Percentiles rank a stretch among this genome's conserved stretches.
Evolutionary conservation across 2,888 invertebrate genomes (phyloP).

Genomic region (Dryomyza anilis): DNA sequence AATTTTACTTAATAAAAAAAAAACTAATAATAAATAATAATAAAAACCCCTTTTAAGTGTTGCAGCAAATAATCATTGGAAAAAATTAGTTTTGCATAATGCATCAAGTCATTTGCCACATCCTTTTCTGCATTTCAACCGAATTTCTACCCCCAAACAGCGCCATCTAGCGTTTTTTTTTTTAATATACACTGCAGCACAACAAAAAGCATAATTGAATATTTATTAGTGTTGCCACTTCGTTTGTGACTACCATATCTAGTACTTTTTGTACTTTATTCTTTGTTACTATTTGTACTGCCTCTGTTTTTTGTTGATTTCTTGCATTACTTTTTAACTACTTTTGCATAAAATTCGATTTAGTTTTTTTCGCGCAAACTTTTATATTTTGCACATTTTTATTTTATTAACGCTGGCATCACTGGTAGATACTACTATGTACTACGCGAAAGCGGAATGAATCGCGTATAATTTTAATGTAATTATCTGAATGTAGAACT

Average conservation of each 20-base stretch:
- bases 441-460: too few relatives aligned
- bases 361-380: not conserved
- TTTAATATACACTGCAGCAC: not conserved
- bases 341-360: conserved; percentile 22
- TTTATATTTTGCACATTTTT: not conserved
- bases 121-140: not conserved
- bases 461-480: conserved; percentile 21
- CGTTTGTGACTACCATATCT: not conserved
- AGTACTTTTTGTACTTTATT: not conserved
- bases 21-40: too few relatives aligned
- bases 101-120: not conserved
- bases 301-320: conserved; percentile 6
- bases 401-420: not conserved
- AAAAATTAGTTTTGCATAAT: too few relatives aligned
- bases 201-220: conserved; percentile 42
- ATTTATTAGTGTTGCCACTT: conserved; percentile 39
- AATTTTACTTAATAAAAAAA: too few relatives aligned
- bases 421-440: conserved; percentile 5
- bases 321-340: not conserved
- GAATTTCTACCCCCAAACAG: not conserved
- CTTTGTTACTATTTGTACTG: not conserved
- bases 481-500: conserved; percentile 14
- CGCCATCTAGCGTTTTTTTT: not conserved
- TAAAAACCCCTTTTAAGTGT: too few relatives aligned
- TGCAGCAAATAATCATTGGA: too few relatives aligned